phyloP scores from a whole-genome alignment of 1,140 invertebrate species.

The Sitobion miscanthi region DNA sequence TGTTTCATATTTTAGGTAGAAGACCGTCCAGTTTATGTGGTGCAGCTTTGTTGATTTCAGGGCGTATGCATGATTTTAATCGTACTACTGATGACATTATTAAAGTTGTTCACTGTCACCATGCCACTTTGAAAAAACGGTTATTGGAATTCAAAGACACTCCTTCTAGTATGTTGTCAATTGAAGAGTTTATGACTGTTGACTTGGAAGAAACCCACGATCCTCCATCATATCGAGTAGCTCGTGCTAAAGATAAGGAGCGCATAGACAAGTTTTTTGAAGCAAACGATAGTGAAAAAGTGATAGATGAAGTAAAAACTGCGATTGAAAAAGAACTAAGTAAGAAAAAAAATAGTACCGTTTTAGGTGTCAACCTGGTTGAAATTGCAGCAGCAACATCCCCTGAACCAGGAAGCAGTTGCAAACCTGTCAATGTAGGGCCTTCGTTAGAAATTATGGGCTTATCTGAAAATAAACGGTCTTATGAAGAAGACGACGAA shows the following conservation, averaged over 20 bases:
- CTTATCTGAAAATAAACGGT: constrained; percentile 50
- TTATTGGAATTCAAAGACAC: constrained; percentile 96
- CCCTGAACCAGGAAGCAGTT: not conserved
- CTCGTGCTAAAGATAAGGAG: constrained; percentile 85
- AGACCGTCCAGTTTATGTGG: constrained; percentile 59
- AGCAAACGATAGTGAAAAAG: constrained; percentile 45
- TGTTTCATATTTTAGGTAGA: constrained; percentile 49
- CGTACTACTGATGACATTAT: constrained; percentile 88
- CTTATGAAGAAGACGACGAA: constrained; percentile 61
- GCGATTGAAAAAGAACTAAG: constrained; percentile 46
- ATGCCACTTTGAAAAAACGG: constrained; percentile 89
- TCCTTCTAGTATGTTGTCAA: constrained; percentile 81
- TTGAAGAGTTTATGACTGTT: constrained; percentile 97
- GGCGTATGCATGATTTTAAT: constrained; percentile 89
- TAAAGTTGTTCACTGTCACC: constrained; percentile 94
- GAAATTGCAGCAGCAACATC: not conserved
- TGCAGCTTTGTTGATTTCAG: constrained; percentile 90
- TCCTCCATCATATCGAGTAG: constrained; percentile 91
- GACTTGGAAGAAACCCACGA: constrained; percentile 98
- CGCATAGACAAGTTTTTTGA: constrained; percentile 62
- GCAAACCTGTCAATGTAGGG: not conserved
- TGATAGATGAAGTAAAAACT: constrained; percentile 48
- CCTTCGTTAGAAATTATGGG: constrained; percentile 55
- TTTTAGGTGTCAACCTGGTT: constrained; percentile 21
- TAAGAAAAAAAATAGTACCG: constrained; percentile 47